These are phyloP conservation scores for Drosophila albomicans DNA, from an alignment of 1,140 invertebrate genomes.

Conservation along the genomic window DNA sequence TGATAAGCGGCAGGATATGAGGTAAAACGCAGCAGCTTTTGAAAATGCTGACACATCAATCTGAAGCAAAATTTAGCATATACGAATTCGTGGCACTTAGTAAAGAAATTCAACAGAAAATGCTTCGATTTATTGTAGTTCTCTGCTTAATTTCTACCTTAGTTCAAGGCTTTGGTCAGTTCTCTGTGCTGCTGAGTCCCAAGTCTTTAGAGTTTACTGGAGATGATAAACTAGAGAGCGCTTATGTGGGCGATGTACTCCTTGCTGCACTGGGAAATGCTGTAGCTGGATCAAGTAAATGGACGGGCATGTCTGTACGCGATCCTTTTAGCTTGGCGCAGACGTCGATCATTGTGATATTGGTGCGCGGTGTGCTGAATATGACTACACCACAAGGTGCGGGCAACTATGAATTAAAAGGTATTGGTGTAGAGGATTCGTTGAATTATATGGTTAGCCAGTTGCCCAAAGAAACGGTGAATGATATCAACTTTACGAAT, in stretches of 20 bases:
- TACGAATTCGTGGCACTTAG: too few species aligned
- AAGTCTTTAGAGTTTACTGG: slow-evolving; percentile 88
- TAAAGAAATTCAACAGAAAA: slow-evolving; percentile 27
- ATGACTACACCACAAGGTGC: slow-evolving; percentile 82
- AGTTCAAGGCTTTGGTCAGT: slow-evolving; percentile 87
- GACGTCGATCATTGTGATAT: slow-evolving; percentile 89
- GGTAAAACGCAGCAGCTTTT: slow-evolving; percentile 4
- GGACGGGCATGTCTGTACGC: slow-evolving; percentile 89
- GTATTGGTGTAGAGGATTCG: slow-evolving; percentile 17
- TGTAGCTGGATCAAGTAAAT: slow-evolving; percentile 86
- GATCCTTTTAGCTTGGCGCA: slow-evolving; percentile 91
- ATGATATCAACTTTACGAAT: slow-evolving; percentile 88
- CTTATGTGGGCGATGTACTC: slow-evolving; percentile 89
- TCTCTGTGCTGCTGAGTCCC: slow-evolving; percentile 88
- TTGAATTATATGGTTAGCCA: slow-evolving; percentile 36
- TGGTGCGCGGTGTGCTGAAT: slow-evolving; percentile 88
- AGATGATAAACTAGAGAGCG: slow-evolving; percentile 86
- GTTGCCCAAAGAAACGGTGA: slow-evolving; percentile 35
- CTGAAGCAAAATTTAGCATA: neutral
- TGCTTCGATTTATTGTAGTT: slow-evolving; percentile 46
- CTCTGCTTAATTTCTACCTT: slow-evolving; percentile 34
- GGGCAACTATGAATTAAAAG: slow-evolving; percentile 35
- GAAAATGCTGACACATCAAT: neutral
- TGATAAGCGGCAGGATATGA: slow-evolving; percentile 36
- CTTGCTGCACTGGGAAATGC: slow-evolving; percentile 89